Conservation (phyloP, 2,113 vertebrate genomes). For the Silurus meridionalis region DNA sequence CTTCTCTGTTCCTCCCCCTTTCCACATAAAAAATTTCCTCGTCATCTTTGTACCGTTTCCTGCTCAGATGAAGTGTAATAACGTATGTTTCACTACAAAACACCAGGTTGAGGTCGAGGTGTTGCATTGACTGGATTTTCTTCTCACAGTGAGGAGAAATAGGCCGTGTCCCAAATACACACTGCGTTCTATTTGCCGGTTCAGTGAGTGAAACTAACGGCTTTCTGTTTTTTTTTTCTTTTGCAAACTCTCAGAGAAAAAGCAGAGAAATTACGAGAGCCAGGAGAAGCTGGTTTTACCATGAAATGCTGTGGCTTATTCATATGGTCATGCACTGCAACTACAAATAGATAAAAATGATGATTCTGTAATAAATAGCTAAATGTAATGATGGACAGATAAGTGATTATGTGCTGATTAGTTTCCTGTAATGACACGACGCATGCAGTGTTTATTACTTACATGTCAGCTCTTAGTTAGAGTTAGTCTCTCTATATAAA, state of each 20-base stretch:
- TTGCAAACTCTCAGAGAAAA: neutral
- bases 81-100: neutral
- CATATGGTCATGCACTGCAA: neutral
- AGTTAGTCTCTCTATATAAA: neutral
- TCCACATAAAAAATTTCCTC: neutral
- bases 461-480: neutral
- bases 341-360: too few relatives aligned
- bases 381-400: neutral
- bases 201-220: neutral
- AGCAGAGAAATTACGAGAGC: neutral
- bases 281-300: neutral
- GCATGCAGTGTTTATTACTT: neutral
- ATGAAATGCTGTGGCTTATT: neutral
- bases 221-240: neutral
- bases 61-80: neutral
- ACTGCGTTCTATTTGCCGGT: neutral
- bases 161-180: constrained; percentile 11
- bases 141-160: neutral
- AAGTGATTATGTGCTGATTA: neutral
- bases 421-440: neutral
- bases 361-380: too few relatives aligned
- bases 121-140: neutral
- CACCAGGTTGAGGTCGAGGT: neutral
- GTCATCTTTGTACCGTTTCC: neutral
- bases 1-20: too few relatives aligned